Evolutionary conservation across 2,113 vertebrate genomes (phyloP), one percentile per base, ranked within the genome.

Genomic region (Fregata magnificens): DNA sequence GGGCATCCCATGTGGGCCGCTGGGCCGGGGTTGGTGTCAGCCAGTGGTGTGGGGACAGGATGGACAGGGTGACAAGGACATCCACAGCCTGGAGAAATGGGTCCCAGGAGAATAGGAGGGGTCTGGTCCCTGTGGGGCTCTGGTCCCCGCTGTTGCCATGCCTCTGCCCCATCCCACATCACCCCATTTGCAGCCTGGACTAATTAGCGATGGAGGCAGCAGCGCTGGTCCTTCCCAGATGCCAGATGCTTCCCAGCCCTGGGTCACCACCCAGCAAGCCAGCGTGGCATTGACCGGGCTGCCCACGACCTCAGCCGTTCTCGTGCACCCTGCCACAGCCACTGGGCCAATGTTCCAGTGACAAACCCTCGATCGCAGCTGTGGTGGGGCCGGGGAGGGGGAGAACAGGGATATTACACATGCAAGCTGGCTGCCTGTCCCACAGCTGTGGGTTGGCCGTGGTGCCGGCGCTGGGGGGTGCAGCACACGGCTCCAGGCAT

Each of bases 401-500:
- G 21, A 59, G 50, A 52, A 32, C 1, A 1, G 40, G n/a, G 58
- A 7, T 50, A 59, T 29, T 59, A 36, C 11, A 26, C 2, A 1
- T 19, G 4, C 15, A 11, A n/a, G 21, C 21, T 9, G 4, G 28
- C 26, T 36, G 56, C 2, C 1, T 53, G 24, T 6, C 45, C 24
- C 38, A 11, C 3, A 3, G 55, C 49, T 24, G n/a, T 5, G 22
- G 15, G 25, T 13, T 52, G 52, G 22, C 15, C 1, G 0, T 0
- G 0, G 40, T 56, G n/a, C 34, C 5, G 3, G 21, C 0, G 1
- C 20, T 4, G 1, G 7, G 32, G 16, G 16, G 3, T 20, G 42
- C 28, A 56, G 80, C 34, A 17, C 49, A 19, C 8, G 28, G 29
- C 52, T n/a, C 19, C 21, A 21, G 44, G 56, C 6, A 1, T 0